Evolutionary conservation across 2,113 vertebrate species (phyloP), one percentile per base, ranked within the genome.

Genomic region (Xiphophorus maculatus): DNA sequence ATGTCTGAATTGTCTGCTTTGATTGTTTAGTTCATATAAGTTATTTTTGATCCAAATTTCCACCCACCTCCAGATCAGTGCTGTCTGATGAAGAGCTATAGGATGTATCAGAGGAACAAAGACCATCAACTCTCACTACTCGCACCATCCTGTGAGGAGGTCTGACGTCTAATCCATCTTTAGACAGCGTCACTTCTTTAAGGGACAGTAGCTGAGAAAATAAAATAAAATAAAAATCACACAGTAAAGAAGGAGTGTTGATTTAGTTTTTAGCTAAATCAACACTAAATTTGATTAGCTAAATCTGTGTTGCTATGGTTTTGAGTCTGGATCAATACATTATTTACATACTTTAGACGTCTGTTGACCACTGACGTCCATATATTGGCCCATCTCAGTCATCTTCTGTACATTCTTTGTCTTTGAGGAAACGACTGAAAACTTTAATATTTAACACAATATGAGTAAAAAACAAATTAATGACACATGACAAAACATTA

Each of bases 41-140:
- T 37, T 22, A 2, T 73, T 14, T 67, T 61, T n/a, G 25, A 3
- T 40, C 0, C 51, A 70, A 37, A 62, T 77, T 83, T 84, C 40
- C n/a, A 81, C 76, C 62, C 78, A 96, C 96, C 95, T 96, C 94
- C 0, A 97, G 93, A 72, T 96, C 95, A 0, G 92, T 96, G 88
- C 85, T 94, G 84, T 92, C 37, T 7, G 85, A 90, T 3, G 93
- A 94, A 0, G 89, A 92, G 35, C 94, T 93, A 0, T 88, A 93
- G n/a, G 92, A 92, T 33, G 90, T 90, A 71, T 93, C 93, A 37
- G 91, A 84, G 35, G 93, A 94, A 62, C 79, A 90, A 30, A 89
- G 84, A 71, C 93, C 67, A 1, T 88, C 81, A 5, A 91, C 83
- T 29, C 35, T 70, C 80, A 93, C 91, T 66, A 91, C 82, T 15